Percentiles rank a stretch among this genome's conserved stretches.
Evolutionary conservation across 1,140 invertebrate genomes (phyloP).

Genomic region (Aphis gossypii): DNA sequence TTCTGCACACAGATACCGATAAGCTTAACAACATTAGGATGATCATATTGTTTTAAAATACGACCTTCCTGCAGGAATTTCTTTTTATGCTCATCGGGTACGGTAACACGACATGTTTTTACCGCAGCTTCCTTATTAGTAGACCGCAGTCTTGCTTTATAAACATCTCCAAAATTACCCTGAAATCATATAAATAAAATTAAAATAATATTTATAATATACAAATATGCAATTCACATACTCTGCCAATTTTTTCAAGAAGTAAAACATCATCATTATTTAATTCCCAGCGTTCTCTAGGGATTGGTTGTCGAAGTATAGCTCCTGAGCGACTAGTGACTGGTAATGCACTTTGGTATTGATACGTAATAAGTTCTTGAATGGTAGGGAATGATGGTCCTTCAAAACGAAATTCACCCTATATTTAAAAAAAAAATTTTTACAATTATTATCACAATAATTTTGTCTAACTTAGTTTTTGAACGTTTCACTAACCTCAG

Average conservation of each 20-base stretch:
- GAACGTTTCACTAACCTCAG: conserved; percentile 71
- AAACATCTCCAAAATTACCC: conserved; percentile 98
- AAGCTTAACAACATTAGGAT: conserved; percentile 95
- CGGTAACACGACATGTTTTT: conserved; percentile 91
- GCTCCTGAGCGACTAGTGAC: conserved; percentile 93
- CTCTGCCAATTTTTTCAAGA: conserved; percentile 92
- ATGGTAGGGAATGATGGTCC: conserved; percentile 91
- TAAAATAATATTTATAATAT: neutral
- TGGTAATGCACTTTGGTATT: conserved; percentile 81
- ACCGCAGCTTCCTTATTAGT: conserved; percentile 89
- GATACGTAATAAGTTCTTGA: conserved; percentile 87
- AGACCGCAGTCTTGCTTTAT: conserved; percentile 85
- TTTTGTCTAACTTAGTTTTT: neutral
- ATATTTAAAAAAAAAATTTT: conserved; percentile 60
- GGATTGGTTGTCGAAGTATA: conserved; percentile 84
- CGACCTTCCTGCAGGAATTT: conserved; percentile 96
- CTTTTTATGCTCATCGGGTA: conserved; percentile 94
- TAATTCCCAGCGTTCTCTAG: conserved; percentile 93
- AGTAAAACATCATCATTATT: conserved; percentile 95
- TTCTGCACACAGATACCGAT: conserved; percentile 98
- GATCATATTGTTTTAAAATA: conserved; percentile 95
- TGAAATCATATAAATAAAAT: conserved; percentile 64
- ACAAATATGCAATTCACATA: conserved; percentile 67
- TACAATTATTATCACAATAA: conserved; percentile 34
- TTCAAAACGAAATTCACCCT: conserved; percentile 93